Percentiles rank a stretch among this genome's conserved stretches.
Conservation (phyloP, 2,888 invertebrate species). For the Tillus elongatus region DNA sequence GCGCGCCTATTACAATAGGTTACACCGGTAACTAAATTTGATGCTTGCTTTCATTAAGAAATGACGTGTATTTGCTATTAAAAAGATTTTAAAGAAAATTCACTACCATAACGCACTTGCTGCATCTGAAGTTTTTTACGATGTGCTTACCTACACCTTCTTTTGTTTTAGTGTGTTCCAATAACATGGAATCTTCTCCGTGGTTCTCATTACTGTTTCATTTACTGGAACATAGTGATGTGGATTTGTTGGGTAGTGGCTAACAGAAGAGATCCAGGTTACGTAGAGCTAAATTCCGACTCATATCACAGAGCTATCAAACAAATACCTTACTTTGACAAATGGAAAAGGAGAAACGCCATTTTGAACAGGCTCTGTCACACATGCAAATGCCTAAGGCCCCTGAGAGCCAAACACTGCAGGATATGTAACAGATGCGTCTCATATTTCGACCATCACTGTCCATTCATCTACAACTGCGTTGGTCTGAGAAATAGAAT, state of each 20-base stretch:
- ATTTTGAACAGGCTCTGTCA: slow-evolving; percentile 78
- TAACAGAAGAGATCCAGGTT: slow-evolving; percentile 82
- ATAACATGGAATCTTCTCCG: slow-evolving; percentile 82
- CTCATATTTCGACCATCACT: slow-evolving; percentile 86
- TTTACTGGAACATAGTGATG: slow-evolving; percentile 86
- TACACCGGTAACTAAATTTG: too few species aligned
- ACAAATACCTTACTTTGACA: slow-evolving; percentile 87
- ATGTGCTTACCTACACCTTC: too few species aligned
- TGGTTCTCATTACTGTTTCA: slow-evolving; percentile 80
- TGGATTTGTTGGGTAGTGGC: slow-evolving; percentile 89
- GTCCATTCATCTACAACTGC: slow-evolving; percentile 92
- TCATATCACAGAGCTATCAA: slow-evolving; percentile 84
- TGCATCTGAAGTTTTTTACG: too few species aligned
- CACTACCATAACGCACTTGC: too few species aligned
- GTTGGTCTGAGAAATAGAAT: slow-evolving; percentile 85
- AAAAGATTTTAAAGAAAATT: too few species aligned
- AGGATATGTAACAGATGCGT: slow-evolving; percentile 75
- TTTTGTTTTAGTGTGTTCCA: slow-evolving; percentile 65
- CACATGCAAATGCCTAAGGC: slow-evolving; percentile 76
- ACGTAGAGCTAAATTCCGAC: slow-evolving; percentile 80
- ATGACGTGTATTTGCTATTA: too few species aligned
- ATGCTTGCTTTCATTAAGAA: too few species aligned
- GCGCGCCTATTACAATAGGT: too few species aligned
- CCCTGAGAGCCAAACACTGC: slow-evolving; percentile 84
- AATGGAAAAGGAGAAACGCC: slow-evolving; percentile 80